These are phyloP conservation scores for Andrena marginata DNA, from an alignment of 2,888 invertebrate genomes.

Conservation along the genomic window DNA sequence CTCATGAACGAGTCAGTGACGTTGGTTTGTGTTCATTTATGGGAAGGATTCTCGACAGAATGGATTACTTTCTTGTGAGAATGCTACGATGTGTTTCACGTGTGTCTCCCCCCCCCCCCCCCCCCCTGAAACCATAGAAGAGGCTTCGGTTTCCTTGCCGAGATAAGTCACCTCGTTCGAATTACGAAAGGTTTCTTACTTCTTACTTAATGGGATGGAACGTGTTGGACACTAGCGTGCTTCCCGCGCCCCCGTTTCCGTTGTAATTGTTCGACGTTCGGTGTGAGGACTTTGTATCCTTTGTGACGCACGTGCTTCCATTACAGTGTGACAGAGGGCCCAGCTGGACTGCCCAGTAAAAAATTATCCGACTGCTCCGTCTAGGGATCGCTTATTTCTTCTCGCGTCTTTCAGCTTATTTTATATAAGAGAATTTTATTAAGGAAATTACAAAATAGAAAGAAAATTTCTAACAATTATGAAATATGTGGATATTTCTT, in stretches of 20 bases:
- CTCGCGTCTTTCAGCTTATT: background rate
- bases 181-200: slow-evolving; percentile 41
- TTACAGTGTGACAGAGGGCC: slow-evolving; percentile 30
- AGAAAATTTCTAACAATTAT: too few relatives aligned
- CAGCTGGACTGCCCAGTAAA: slow-evolving; percentile 24
- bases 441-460: too few relatives aligned
- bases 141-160: slow-evolving; percentile 15
- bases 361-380: slow-evolving; percentile 16
- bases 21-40: background rate
- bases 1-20: background rate
- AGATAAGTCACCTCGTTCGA: slow-evolving; percentile 30
- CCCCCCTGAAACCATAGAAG: slow-evolving; percentile 43
- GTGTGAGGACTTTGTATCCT: slow-evolving; percentile 22
- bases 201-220: slow-evolving; percentile 27
- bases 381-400: slow-evolving; percentile 3
- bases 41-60: slow-evolving; percentile 8
- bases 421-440: background rate
- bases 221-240: background rate
- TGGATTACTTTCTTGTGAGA: slow-evolving; percentile 27
- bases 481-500: too few relatives aligned
- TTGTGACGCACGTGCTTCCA: slow-evolving; percentile 56
- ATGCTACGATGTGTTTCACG: slow-evolving; percentile 25
- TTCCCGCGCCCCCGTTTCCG: slow-evolving; percentile 4
- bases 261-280: background rate
- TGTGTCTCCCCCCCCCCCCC: slow-evolving; percentile 12